Percentiles rank a stretch among this genome's conserved stretches.
phyloP scores from a whole-genome alignment of 2,888 invertebrate species.

The Troides oblongomaculatus region DNA sequence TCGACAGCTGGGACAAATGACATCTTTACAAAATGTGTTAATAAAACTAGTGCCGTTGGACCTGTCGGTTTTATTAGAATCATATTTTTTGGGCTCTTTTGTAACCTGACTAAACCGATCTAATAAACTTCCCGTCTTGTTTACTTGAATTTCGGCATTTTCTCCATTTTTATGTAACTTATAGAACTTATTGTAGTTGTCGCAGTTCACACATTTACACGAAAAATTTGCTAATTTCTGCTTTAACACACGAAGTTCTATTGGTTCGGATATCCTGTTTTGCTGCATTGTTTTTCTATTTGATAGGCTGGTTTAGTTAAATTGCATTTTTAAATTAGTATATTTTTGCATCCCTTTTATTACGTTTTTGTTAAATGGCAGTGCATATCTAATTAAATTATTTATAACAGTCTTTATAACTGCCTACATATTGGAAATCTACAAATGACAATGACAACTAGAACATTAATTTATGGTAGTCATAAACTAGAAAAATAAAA shows the following conservation, averaged over 20 bases:
- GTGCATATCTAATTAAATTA: constrained; percentile 10
- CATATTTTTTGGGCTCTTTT: constrained; percentile 12
- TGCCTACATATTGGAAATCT: background rate
- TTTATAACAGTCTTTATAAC: background rate
- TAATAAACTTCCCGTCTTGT: constrained; percentile 24
- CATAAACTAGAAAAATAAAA: background rate
- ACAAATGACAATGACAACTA: constrained; percentile 13
- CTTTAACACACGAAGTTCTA: constrained; percentile 53
- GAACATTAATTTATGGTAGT: constrained; percentile 3
- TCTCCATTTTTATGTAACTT: constrained; percentile 27
- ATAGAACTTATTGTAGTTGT: constrained; percentile 24
- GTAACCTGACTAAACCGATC: constrained; percentile 36
- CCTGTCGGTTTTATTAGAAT: constrained; percentile 9
- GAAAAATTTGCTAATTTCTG: constrained; percentile 48
- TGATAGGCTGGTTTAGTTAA: constrained; percentile 10
- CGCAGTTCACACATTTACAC: constrained; percentile 50
- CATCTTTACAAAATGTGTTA: constrained; percentile 33
- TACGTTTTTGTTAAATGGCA: background rate
- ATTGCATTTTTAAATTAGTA: constrained; percentile 5
- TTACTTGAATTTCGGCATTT: constrained; percentile 42
- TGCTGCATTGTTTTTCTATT: constrained; percentile 32
- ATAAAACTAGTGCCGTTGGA: constrained; percentile 29
- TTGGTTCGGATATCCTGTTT: constrained; percentile 39
- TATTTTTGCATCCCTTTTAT: background rate
- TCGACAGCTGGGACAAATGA: constrained; percentile 52